Base-by-base conservation (phyloP, 1,140 invertebrate genomes). In the Nixonia krombeini region DNA sequence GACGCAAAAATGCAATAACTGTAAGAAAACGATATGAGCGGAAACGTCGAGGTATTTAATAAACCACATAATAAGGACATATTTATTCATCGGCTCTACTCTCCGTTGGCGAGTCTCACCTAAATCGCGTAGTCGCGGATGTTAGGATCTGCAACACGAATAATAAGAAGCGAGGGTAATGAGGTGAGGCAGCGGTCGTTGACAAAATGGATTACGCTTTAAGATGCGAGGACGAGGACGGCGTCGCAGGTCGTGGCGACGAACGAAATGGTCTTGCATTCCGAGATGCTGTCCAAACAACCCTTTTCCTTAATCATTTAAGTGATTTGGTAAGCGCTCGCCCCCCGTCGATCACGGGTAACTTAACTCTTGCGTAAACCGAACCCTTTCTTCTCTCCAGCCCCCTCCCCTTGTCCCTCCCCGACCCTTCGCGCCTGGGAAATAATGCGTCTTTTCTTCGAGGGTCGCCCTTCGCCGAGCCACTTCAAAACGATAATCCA, bases 251-350 rank as follows among this genome's bases (percentile, higher is more conserved):
- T n/a, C n/a, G 63, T 40, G 51, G 12, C 16, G 65, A 76, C 69
- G 66, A 74, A 76, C 53, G 68, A 79, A 82, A 81, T 70, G 72
- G 76, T 41, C 59, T 66, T 65, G 64, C 71, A 78, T 74, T 70
- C 67, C 61, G 65, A 49, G 61, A 58, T 75, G 75, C 70, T 81
- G 78, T 83, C 79, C 80, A 84, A 84, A 84, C 79, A 84, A 83
- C 81, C 82, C 82, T 83, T 82, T 83, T 80, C 78, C 81, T 83
- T 84, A 83, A 84, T 83, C 80, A 82, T 83, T 84, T 83, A 82
- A 84, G 82, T 83, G 82, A 84, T 83, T 84, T 72, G 71, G 75
- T 80, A 82, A 81, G 78, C 79, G 74, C 76, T 79, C 74, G 72
- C 56, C 72, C 62, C 71, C 64, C 70, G 70, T 75, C 74, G 72